phyloP scores from a whole-genome alignment of 2,113 vertebrate species.

The Entomyzon cyanotis region DNA sequence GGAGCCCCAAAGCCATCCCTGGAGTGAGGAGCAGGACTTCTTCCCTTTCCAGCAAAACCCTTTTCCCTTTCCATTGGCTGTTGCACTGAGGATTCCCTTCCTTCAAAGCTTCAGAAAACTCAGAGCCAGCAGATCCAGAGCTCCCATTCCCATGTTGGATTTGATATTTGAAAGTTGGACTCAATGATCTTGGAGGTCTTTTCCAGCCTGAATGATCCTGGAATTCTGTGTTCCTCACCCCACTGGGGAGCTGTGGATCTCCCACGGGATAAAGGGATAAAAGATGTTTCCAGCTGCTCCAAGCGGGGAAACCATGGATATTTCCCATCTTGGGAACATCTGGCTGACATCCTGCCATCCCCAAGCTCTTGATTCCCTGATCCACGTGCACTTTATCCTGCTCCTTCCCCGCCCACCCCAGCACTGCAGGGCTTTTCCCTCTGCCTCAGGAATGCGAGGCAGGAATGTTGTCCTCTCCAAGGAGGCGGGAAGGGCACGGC shows the following conservation, averaged over 20 bases:
- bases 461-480: conserved; percentile 81
- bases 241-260: accelerated
- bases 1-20: not conserved
- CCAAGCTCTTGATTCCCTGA: not conserved
- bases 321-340: not conserved
- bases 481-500: conserved; percentile 24
- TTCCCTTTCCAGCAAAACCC: not conserved
- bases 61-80: accelerated
- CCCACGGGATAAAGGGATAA: not conserved
- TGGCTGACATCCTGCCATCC: not conserved
- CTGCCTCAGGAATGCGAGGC: conserved; percentile 76
- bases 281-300: not conserved
- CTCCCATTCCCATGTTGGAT: accelerated
- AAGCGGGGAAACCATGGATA: not conserved
- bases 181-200: accelerated
- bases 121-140: accelerated
- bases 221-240: accelerated
- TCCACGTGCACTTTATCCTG: not conserved
- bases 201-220: not conserved
- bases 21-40: not conserved
- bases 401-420: not conserved
- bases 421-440: not conserved
- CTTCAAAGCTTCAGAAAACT: not conserved
- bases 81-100: not conserved
- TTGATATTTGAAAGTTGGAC: not conserved